phyloP scores from a whole-genome alignment of 2,113 vertebrate genomes.

The Ondatra zibethicus region DNA sequence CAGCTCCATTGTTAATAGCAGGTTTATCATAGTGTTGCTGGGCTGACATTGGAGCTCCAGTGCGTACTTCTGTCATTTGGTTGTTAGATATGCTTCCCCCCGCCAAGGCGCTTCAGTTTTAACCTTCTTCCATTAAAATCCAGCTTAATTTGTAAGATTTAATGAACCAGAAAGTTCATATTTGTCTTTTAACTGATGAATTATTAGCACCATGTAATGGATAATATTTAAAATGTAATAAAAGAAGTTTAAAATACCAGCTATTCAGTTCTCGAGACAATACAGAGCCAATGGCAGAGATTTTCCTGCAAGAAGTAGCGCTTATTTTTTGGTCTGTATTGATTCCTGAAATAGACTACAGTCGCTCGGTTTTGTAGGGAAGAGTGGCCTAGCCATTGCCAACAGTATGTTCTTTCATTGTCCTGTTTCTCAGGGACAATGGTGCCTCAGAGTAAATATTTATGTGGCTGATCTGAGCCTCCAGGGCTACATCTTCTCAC shows the following conservation, averaged over 20 bases:
- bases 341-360: not conserved
- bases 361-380: not conserved
- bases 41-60: not conserved
- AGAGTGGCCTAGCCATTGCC: not conserved
- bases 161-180: not conserved
- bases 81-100: not conserved
- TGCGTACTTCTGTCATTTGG: not conserved
- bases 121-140: slow-evolving; percentile 15
- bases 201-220: not conserved
- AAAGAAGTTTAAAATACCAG: not conserved
- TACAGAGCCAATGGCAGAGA: not conserved
- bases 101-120: not conserved
- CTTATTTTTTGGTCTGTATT: not conserved
- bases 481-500: accelerated
- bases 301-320: not conserved
- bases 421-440: not conserved
- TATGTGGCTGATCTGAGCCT: accelerated
- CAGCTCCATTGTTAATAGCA: not conserved
- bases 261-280: not conserved
- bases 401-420: not conserved
- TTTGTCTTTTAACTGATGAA: slow-evolving; percentile 39
- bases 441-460: not conserved
- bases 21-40: not conserved
- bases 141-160: slow-evolving; percentile 40
- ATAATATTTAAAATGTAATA: not conserved